Evolutionary conservation across 2,888 invertebrate genomes (phyloP), one percentile per base, ranked within the genome.

Genomic region (Lapara coniferarum): DNA sequence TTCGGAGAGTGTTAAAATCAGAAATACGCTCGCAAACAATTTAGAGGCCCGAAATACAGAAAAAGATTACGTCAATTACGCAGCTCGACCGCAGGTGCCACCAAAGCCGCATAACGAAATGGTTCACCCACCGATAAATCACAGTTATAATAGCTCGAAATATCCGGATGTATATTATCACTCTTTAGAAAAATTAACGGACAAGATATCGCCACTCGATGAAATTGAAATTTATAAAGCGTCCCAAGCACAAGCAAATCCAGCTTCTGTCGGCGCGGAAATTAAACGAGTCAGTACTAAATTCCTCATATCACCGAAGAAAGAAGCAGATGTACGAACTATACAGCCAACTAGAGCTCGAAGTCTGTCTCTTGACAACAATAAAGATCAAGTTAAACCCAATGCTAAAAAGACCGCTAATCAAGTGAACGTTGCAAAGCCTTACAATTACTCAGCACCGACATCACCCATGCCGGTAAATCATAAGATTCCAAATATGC

Each of bases 391-490:
- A 67, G 69, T 70, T 63, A 75, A 74, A 66, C 63, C 69, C 57
- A 71, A 75, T 69, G 72, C 67, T 44, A 69, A 71, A 68, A 55
- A 70, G 3, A 74, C 71, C 14, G 59, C 67, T 10, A 77, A 70
- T 46, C 73, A 75, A 70, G 74, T 76, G 16, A 77, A 67, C 52
- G 67, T 80, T 19, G 82, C 75, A 46, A 88, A 90, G 74, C 81
- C 91, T 19, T 92, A 93, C 66, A 91, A 92, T 72, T 93, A 93
- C 77, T 93, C 91, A n/a, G 92, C 92, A 25, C 93, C 93, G 0
- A 92, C 92, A 10, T 90, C 93, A 52, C 93, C 93, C 0, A 85
- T 91, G 71, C 87, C 89, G 7, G 81, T 85, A 30, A 84, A 74
- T 72, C 85, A 90, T 71, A 91, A 86, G 85, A 86, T 88, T 70